Base-by-base conservation (phyloP, 1,140 invertebrate species). In the Papilio aristodemus region DNA sequence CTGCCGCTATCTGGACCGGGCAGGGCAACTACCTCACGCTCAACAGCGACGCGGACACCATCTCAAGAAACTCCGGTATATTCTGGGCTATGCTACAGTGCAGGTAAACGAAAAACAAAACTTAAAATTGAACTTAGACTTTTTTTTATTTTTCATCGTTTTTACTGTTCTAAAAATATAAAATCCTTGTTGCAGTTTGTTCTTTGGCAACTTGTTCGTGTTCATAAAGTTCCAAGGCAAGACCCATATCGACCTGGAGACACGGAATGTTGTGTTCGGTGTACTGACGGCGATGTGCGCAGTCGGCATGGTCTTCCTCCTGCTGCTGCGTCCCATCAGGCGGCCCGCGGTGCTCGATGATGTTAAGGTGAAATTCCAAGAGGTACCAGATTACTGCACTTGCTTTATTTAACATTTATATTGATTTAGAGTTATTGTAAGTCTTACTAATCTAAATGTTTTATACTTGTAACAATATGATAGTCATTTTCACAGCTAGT, bases 41-140 rank as follows among this genome's bases (percentile, higher is more conserved):
- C 4, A 98, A 98, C 92, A 98, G 97, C 68, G 94, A 96, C 75
- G 87, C 94, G 0, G 93, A 94, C 0, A 99, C 97, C 0, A 98
- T 99, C 81, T 95, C 96, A 3, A 94, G 97, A 76, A 99, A 99
- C 89, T 97, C 97, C 19, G 97, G 98, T 22, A 92, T 99, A 17
- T 99, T 99, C 85, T 99, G 98, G 98, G 98, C 98, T 0, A 94
- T 99, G 83, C 93, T 99, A 41, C 98, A 99, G 86, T 95, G 94
- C 77, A 97, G 95, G 96, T 96, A 70, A 62, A 32, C 27, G 27
- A 32, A 2, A 6, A 32, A 6, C 27, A 2, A 3, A 3, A 32
- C 6, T 32, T 32, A 32, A 32, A n/a, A n/a, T n/a, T n/a, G n/a
- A n/a, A n/a, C n/a, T n/a, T n/a, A n/a, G n/a, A n/a, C n/a, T 32